Evolutionary conservation across 2,888 invertebrate species (phyloP), one percentile per base, ranked within the genome.

Genomic region (Chymomyza amoena): DNA sequence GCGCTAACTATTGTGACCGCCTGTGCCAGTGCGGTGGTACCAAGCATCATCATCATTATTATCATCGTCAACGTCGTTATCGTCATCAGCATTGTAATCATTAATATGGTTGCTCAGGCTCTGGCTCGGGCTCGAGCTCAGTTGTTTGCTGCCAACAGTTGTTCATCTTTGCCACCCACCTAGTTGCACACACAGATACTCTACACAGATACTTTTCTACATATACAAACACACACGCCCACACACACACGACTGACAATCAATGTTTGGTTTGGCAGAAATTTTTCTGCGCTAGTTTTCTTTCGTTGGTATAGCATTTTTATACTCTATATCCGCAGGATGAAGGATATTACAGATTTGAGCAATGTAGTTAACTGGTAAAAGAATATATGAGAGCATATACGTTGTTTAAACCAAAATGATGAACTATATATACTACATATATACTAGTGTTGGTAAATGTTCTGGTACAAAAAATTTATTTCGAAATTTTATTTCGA

Each of bases 211-310:
- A 77, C 77, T 77, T 75, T 69, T 70, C 70, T 45, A 32, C 9
- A 32, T 32, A 5, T 39, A 57, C 18, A 57, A 5, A 45, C 52
- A 69, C 69, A 66, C 72, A 28, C 54, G 71, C 66, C 32, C 32
- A 66, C 2, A 66, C 25, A 45, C 68, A 66, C 60, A 61, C 77
- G 77, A 76, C 87, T 84, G 89, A 88, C 89, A 84, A 84, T 88
- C 84, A 84, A 88, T 84, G 89, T 87, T 84, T 88, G 84, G 85
- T 87, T 87, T 87, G 82, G 82, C 82, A 82, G 87, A 84, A 79
- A 77, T 73, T 68, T 80, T 77, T 69, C 70, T 64, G 68, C 70
- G 72, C 72, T 64, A 69, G 60, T 50, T 64, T 54, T 20, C 20
- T 54, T 54, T 56, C 61, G 2, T 57, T 32, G 32, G 32, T 32